Conservation (phyloP, 2,888 invertebrate species). For the Protophormia terraenovae region DNA sequence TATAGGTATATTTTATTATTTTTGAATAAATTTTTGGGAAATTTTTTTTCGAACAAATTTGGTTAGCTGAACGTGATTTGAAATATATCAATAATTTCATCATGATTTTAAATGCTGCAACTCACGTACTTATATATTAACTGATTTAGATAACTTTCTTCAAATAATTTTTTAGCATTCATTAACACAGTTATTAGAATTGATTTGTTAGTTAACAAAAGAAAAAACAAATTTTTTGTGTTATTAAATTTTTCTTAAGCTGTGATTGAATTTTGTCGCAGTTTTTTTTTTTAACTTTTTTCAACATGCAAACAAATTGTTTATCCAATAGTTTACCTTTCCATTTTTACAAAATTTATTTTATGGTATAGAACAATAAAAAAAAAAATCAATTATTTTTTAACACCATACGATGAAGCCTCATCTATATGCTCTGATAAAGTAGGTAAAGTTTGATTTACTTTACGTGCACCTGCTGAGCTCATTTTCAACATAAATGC, state of each 20-base stretch:
- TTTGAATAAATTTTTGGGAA: too few relatives aligned
- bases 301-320: slow-evolving; percentile 52
- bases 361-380: slow-evolving; percentile 16
- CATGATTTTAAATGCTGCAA: too few relatives aligned
- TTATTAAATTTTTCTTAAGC: background rate
- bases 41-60: too few relatives aligned
- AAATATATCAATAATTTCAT: too few relatives aligned
- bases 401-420: slow-evolving; percentile 61
- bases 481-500: slow-evolving; percentile 72
- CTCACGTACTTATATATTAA: too few relatives aligned
- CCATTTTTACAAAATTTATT: background rate
- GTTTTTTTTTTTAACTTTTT: background rate
- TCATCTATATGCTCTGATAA: slow-evolving; percentile 72
- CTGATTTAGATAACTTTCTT: background rate
- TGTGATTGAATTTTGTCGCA: background rate
- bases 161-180: background rate
- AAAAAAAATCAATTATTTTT: slow-evolving; percentile 53
- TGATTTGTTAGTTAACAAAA: slow-evolving; percentile 32
- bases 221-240: background rate
- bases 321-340: slow-evolving; percentile 53
- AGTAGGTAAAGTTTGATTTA: slow-evolving; percentile 72
- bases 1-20: too few relatives aligned
- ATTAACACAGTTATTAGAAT: background rate
- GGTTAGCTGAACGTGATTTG: too few relatives aligned
- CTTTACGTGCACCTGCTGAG: slow-evolving; percentile 74